Base-by-base conservation (phyloP, 1,140 invertebrate genomes). In the Cyclina sinensis region DNA sequence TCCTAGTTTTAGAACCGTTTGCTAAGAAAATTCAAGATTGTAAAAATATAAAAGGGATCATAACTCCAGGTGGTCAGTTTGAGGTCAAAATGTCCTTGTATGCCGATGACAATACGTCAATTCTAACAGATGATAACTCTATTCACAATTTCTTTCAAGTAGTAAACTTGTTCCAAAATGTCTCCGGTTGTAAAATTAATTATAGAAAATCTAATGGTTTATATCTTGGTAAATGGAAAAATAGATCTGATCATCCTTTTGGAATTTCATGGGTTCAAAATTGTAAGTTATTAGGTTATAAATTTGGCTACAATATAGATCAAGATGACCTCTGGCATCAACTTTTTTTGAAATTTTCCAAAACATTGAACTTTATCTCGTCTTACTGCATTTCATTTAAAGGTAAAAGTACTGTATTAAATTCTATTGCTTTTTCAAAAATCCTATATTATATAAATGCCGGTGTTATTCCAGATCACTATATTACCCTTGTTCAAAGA, bases 1-100 rank as follows among this genome's bases (percentile, higher is more conserved):
- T 96, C 73, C 73, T 96, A 0, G 93, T 92, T 0, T 89, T 96
- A 0, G 94, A 96, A 78, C 93, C 93, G 16, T 89, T 93, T 46
- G 76, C 81, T 16, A 85, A 35, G n/a, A 91, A 89, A 83, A 84
- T 86, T 0, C 62, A 84, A n/a, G 32, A 82, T 16, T 88, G 91
- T 54, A n/a, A n/a, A 11, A 30, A 86, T 30, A 92, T 92, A 62
- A 37, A 59, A 54, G 91, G 91, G 62, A 68, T 92, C 12, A 73
- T 84, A 39, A n/a, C 91, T 7, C 90, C 91, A 39, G 92, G 86
- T 86, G 32, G 48, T 24, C 16, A 27, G 43, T 43, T 74, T 5
- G 48, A 90, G 11, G 68, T 83, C 18, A 91, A 91, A 80, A 39
- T 91, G 87, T 84, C 24, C 14, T 27, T 43, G 30, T 91, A 88